Evolutionary conservation across 2,888 invertebrate species (phyloP), one percentile per base, ranked within the genome.

Genomic region (Sphaerophoria rueppellii): DNA sequence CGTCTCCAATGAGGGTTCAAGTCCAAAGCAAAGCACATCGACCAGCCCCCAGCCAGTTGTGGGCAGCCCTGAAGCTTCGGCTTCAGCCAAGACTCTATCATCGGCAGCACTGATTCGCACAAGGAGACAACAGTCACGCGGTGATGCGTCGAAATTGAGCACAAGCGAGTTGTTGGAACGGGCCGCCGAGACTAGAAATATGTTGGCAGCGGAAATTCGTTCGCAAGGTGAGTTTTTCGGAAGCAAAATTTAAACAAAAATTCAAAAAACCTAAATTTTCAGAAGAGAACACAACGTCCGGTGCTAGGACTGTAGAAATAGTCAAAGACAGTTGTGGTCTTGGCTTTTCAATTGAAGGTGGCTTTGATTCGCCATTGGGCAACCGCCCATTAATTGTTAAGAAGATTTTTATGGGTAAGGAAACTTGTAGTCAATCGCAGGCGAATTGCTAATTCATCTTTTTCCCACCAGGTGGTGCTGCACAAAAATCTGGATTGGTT

Each of bases 271-370:
- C 24, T 24, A 2, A 24, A 24, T 24, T 24, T 76, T 16, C 81
- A 88, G 91, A 91, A 87, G 90, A 91, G 54, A 87, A 82, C 76
- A 72, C 86, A 80, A 88, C 88, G 14, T 82, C 82, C 14, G 90
- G 90, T 70, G 89, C 90, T 87, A 88, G 87, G 86, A 88, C 87
- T 85, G 88, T 90, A 32, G 90, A 90, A 86, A 89, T 90, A 74
- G 78, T 89, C 77, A 96, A 95, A 91, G 96, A 96, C 89, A 97
- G 96, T 82, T 96, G 97, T 87, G 98, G 98, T 5, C 94, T 98
- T 75, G 98, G 98, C 67, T 98, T 98, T 92, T 98, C 98, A 88
- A 94, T 98, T 87, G 98, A 98, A 89, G 98, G 98, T 70, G 98
- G 98, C 63, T 95, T 96, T 87, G 97, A 97, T 91, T 98, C 98